Base-by-base conservation (phyloP, 2,888 invertebrate species). In the Scaptomyza cyrtandrae region DNA sequence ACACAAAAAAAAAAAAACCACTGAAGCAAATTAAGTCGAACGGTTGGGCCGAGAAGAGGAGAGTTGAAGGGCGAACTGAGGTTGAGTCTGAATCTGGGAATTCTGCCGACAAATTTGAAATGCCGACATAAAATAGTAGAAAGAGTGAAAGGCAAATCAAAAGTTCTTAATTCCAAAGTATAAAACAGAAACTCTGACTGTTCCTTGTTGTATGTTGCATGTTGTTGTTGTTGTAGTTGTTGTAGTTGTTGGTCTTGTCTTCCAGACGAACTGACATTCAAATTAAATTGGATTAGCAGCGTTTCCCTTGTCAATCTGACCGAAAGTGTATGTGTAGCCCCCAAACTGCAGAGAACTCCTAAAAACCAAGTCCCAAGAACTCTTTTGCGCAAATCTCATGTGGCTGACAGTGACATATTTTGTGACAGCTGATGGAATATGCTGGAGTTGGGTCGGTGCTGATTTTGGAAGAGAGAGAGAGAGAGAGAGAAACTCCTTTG, bases 401-500 rank as follows among this genome's bases (percentile, higher is more conserved):
- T 61, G 80, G 78, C 81, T 90, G 91, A 90, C 91, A 91, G 89
- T 90, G 91, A 90, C 90, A 90, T 89, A 90, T 91, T 78, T 90
- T 90, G 84, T 90, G 90, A 90, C 90, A 90, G 89, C 86, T 90
- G 90, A 90, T 90, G 91, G 90, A 90, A 91, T 90, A 90, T 90
- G 86, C 64, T 70, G 61, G 46, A 70, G 67, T 76, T 71, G 75
- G 75, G 59, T 66, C 60, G 46, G 24, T 60, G 61, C 49, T 60
- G 60, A 70, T 71, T 67, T 65, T 70, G 62, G 61, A 27, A 31
- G 45, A 43, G 16, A 16, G 24, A 24, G 62, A 16, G 24, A 24
- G 62, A 59, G 27, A 31, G 45, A 48, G 46, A 50, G 39, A 44
- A 10, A 54, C 52, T 52, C 52, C 52, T 52, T 39, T 27, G 27